phyloP scores from a whole-genome alignment of 1,140 invertebrate species.

The Nebria ingens region DNA sequence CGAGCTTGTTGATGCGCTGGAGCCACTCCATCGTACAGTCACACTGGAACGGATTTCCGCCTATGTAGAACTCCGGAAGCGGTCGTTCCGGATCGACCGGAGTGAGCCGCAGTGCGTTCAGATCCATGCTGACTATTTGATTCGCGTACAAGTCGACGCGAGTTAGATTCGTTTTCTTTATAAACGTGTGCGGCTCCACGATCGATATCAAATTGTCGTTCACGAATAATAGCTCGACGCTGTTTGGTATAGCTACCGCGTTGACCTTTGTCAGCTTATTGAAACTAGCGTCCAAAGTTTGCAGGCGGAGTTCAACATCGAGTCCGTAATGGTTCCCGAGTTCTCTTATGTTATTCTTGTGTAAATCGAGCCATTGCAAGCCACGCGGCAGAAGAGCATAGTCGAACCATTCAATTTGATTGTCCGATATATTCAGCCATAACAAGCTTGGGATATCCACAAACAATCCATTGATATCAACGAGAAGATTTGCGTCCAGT shows the following conservation, averaged over 20 bases:
- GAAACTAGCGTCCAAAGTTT: slow-evolving; percentile 72
- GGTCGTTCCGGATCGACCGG: slow-evolving; percentile 55
- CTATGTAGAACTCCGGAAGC: slow-evolving; percentile 77
- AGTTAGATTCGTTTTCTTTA: slow-evolving; percentile 71
- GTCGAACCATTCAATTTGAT: slow-evolving; percentile 82
- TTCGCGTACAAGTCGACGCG: slow-evolving; percentile 78
- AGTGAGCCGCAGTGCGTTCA: slow-evolving; percentile 63
- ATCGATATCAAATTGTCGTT: slow-evolving; percentile 72
- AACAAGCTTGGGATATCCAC: slow-evolving; percentile 68
- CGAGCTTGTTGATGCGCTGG: slow-evolving; percentile 68
- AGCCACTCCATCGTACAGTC: slow-evolving; percentile 85
- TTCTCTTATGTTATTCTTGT: slow-evolving; percentile 76
- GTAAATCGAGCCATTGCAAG: slow-evolving; percentile 82
- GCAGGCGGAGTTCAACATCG: slow-evolving; percentile 55
- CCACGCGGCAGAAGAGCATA: slow-evolving; percentile 72
- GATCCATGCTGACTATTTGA: slow-evolving; percentile 69
- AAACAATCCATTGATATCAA: slow-evolving; percentile 76
- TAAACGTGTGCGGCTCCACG: slow-evolving; percentile 72
- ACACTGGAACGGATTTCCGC: slow-evolving; percentile 77
- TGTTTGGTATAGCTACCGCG: slow-evolving; percentile 59
- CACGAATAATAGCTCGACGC: slow-evolving; percentile 66
- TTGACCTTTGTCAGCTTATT: slow-evolving; percentile 66
- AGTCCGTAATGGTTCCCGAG: slow-evolving; percentile 66
- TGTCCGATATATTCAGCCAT: slow-evolving; percentile 87
- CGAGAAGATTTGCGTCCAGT: slow-evolving; percentile 74